Evolutionary conservation across 2,113 vertebrate genomes (phyloP).

Genomic region (Grus americana): DNA sequence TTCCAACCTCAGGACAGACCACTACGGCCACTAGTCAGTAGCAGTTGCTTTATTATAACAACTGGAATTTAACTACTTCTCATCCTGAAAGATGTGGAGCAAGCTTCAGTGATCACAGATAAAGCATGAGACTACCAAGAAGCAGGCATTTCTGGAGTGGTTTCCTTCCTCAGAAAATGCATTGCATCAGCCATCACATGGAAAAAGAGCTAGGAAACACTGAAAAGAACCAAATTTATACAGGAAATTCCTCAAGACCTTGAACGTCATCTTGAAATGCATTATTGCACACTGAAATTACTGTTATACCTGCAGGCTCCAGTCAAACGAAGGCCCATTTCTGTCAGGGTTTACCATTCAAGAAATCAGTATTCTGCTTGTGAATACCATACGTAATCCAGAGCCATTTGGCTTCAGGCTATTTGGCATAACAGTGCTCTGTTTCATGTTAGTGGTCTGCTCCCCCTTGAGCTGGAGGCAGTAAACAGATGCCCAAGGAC

Average conservation of each 20-base stretch:
- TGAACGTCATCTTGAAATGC: not conserved
- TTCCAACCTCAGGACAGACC: not conserved
- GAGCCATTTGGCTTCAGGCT: not conserved
- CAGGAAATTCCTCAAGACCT: not conserved
- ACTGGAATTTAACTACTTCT: not conserved
- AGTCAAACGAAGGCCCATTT: not conserved
- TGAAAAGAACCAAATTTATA: not conserved
- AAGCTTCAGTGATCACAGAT: not conserved
- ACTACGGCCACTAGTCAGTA: not conserved
- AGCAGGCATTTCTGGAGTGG: not conserved
- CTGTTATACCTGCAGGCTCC: not conserved
- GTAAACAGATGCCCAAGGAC: constrained; percentile 20
- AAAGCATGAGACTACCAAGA: not conserved
- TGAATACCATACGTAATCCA: not conserved
- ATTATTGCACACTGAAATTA: not conserved
- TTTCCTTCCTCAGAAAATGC: not conserved
- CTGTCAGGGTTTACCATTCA: not conserved
- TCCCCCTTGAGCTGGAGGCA: constrained; percentile 24
- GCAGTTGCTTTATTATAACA: not conserved
- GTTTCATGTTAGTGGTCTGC: not conserved
- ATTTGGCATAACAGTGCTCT: not conserved
- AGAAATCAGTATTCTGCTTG: constrained; percentile 10
- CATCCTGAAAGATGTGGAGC: not conserved
- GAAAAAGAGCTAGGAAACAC: not conserved
- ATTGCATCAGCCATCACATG: not conserved